Percentiles rank a stretch among this genome's conserved stretches.
phyloP scores from a whole-genome alignment of 2,888 invertebrate species.

The Priocnemis perturbator region DNA sequence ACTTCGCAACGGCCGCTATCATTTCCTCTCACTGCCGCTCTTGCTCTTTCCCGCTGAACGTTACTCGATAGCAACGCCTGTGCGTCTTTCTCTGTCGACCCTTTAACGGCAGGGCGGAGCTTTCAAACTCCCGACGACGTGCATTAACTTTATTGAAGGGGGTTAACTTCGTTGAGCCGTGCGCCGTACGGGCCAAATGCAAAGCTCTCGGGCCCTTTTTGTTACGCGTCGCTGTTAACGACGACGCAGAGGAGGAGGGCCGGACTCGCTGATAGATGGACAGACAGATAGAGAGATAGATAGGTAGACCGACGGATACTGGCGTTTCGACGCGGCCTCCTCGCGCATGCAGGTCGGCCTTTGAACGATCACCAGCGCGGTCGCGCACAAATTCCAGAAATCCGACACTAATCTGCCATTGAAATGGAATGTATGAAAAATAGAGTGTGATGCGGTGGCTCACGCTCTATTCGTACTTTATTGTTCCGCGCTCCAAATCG shows the following conservation, averaged over 20 bases:
- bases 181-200: conserved; percentile 32
- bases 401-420: not conserved
- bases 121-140: conserved; percentile 41
- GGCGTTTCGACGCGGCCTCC: too few relatives aligned
- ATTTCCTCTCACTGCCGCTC: too few relatives aligned
- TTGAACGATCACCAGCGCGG: too few relatives aligned
- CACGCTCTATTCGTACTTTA: too few relatives aligned
- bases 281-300: too few relatives aligned
- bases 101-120: conserved; percentile 22
- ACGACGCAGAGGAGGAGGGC: conserved; percentile 15
- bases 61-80: too few relatives aligned
- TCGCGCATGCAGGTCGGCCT: too few relatives aligned
- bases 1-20: too few relatives aligned
- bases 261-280: not conserved
- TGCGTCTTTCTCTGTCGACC: conserved; percentile 24
- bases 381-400: too few relatives aligned
- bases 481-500: too few relatives aligned
- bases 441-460: not conserved
- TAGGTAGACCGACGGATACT: too few relatives aligned
- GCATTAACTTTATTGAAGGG: conserved; percentile 53
- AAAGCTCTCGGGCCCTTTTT: conserved; percentile 35
- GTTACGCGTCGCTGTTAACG: conserved; percentile 26
- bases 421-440: not conserved
- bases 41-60: conserved; percentile 22
- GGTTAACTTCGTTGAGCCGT: conserved; percentile 48